Percentiles rank a stretch among this genome's conserved stretches.
These are phyloP conservation scores for Saccopteryx bilineata DNA, from an alignment of 2,113 vertebrate species.

Conservation along the genomic window DNA sequence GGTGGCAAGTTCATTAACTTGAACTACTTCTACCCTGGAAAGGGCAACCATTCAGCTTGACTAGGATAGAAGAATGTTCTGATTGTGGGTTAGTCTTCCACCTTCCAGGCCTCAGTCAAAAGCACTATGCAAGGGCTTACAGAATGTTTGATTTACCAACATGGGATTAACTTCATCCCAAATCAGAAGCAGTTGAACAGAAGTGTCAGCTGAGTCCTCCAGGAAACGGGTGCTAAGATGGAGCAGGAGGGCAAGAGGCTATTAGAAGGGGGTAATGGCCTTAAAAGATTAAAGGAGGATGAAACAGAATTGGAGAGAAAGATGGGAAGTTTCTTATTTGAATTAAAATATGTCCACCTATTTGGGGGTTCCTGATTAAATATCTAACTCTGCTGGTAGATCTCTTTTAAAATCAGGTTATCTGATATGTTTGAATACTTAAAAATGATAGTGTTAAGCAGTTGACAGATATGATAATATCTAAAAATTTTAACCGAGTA, in stretches of 20 bases:
- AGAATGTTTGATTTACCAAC: neutral
- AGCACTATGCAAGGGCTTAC: neutral
- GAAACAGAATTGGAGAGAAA: neutral
- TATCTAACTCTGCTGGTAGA: neutral
- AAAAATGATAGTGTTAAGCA: neutral
- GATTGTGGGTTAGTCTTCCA: neutral
- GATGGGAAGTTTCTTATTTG: neutral
- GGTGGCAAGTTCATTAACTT: neutral
- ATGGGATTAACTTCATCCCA: neutral
- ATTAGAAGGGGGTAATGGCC: neutral
- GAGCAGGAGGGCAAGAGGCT: neutral
- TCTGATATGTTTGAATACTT: neutral
- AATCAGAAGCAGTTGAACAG: neutral
- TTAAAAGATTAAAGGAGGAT: neutral
- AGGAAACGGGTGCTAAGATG: neutral
- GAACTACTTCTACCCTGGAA: neutral
- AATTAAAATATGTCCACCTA: neutral
- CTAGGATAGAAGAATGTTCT: neutral
- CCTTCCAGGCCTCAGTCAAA: neutral
- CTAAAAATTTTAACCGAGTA: neutral
- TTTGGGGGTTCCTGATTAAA: neutral
- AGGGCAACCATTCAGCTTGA: neutral
- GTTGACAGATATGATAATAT: neutral
- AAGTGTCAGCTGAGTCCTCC: neutral
- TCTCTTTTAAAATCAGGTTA: slow-evolving; percentile 24